phyloP scores from a whole-genome alignment of 2,797 vertebrate genomes.

The Acanthiza pusilla region DNA sequence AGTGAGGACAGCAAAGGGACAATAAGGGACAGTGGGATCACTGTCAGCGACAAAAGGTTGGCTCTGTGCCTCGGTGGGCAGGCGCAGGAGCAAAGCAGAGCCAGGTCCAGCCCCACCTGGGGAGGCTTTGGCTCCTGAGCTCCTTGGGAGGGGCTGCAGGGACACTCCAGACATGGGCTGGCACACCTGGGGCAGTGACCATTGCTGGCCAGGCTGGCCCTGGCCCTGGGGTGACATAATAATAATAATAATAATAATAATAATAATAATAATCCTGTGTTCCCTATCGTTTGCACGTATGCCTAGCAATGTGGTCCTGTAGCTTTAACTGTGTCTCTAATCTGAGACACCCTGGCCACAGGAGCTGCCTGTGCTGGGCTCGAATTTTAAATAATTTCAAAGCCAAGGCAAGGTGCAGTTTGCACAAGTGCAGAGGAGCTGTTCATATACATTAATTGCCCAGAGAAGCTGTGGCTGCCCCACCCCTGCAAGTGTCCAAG shows the following conservation, averaged over 20 bases:
- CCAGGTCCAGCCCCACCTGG: neutral
- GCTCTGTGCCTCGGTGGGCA: neutral
- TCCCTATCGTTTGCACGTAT: no score
- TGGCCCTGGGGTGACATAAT: no score
- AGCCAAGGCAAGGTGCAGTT: neutral
- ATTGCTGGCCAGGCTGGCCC: neutral
- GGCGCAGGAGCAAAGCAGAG: accelerated
- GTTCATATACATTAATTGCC: neutral
- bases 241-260: no score
- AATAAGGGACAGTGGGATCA: neutral
- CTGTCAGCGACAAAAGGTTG: neutral
- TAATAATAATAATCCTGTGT: no score
- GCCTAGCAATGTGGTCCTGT: no score
- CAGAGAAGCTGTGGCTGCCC: neutral
- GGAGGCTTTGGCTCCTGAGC: accelerated
- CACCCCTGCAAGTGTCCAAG: neutral
- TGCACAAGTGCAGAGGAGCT: neutral
- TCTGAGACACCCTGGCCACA: neutral
- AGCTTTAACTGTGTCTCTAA: no score
- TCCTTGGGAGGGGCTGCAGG: neutral
- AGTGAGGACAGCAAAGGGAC: neutral
- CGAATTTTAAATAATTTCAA: no score
- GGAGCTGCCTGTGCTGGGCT: neutral
- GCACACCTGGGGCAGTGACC: neutral
- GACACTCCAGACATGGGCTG: neutral